Evolutionary conservation across 2,797 vertebrate genomes (phyloP).

Genomic region (Yasuhikotakia modesta): DNA sequence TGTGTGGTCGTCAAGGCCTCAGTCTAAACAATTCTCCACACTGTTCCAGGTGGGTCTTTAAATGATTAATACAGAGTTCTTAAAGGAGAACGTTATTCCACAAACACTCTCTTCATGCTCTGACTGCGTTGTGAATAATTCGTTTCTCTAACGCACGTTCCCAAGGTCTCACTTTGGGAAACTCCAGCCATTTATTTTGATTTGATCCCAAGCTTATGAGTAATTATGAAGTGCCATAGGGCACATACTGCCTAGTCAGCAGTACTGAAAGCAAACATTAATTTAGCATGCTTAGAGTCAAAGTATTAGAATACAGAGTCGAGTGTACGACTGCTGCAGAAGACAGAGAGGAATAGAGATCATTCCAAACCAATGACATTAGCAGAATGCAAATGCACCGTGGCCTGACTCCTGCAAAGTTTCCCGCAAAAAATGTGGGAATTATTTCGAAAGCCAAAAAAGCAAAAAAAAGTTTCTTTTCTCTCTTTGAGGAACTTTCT

Average conservation of each 20-base stretch:
- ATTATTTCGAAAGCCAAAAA: constrained; percentile 33
- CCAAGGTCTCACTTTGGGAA: constrained; percentile 57
- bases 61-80: constrained; percentile 45
- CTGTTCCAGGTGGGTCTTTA: constrained; percentile 38
- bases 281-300: constrained; percentile 66
- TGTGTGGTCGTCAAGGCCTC: constrained; percentile 36
- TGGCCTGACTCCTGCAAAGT: constrained; percentile 24
- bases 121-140: constrained; percentile 53
- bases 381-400: constrained; percentile 69
- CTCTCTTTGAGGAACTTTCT: constrained; percentile 52
- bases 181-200: constrained; percentile 68
- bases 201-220: constrained; percentile 71
- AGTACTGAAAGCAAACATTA: constrained; percentile 66
- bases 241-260: constrained; percentile 63
- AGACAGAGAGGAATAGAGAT: constrained; percentile 51
- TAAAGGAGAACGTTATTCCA: constrained; percentile 35
- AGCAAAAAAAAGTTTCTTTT: constrained; percentile 46
- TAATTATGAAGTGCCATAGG: constrained; percentile 71
- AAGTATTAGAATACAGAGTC: constrained; percentile 37
- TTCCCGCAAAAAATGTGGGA: constrained; percentile 40
- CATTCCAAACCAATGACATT: constrained; percentile 61
- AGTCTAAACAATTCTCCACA: constrained; percentile 35
- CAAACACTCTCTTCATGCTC: constrained; percentile 38
- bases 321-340: constrained; percentile 39
- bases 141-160: constrained; percentile 51